Evolutionary conservation across 2,797 vertebrate species (phyloP), one percentile per base, ranked within the genome.

Genomic region (Takifugu rubripes): DNA sequence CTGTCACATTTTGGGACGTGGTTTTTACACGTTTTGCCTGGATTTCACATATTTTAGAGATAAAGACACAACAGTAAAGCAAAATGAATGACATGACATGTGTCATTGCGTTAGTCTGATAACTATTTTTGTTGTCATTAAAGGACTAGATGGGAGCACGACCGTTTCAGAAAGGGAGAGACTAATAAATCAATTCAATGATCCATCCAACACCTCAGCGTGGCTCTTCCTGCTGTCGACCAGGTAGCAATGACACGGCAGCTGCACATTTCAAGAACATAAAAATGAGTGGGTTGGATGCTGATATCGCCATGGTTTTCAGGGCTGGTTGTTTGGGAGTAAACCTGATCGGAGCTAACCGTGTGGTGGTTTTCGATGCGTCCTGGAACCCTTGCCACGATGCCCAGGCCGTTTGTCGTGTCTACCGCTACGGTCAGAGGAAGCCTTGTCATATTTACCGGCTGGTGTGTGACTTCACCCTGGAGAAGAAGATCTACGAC

Each of bases 361-460:
- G 97, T 0, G 97, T 99, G 74, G 94, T 99, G 70, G 96, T 99
- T 56, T 96, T 98, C 31, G 97, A 99, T 0, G 97, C 97, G 57
- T 99, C 97, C 47, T 99, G 97, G 97, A 99, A 99, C 82, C 97
- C 97, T 0, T 99, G 96, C 73, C 96, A 98, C 0, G 97, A 99
- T 0, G 96, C 96, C 8, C 97, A 99, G 90, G 96, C 96, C 0
- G 96, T 99, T 53, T 99, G 96, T 63, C 92, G 97, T 0, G 93
- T 99, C 27, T 99, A 98, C 81, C 94, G 97, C 74, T 99, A 98
- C 0, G 96, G 97, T 36, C 97, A 99, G 88, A 93, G 77, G 87
- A 99, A 98, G 81, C 92, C 89, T 0, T 98, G 96, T 78, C 92
- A 96, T 74, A 95, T 99, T 80, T 99, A 98, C 86, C 90, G 97